Conservation (phyloP, 2,113 vertebrate species). For the Aphyosemion australe region DNA sequence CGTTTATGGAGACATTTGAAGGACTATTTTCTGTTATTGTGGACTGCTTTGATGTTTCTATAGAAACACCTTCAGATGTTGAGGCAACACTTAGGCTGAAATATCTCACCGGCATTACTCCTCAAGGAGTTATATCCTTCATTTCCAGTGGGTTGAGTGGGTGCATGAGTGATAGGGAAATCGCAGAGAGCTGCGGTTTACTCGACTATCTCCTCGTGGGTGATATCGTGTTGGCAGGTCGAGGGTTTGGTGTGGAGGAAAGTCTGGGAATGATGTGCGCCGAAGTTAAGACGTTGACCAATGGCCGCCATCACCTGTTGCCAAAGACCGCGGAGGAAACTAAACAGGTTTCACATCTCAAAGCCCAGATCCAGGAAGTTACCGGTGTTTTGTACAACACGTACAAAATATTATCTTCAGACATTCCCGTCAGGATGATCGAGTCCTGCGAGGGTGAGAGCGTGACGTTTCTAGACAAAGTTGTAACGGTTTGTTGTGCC, state of each 20-base stretch:
- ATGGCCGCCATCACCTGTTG: background rate
- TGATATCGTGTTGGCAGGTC: background rate
- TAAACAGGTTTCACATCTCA: background rate
- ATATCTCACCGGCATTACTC: constrained; percentile 4
- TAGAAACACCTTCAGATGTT: background rate
- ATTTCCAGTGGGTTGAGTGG: constrained; percentile 11
- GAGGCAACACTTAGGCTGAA: background rate
- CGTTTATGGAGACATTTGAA: background rate
- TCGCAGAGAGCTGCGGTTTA: constrained; percentile 12
- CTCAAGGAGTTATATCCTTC: background rate
- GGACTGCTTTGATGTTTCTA: background rate
- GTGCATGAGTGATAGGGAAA: background rate
- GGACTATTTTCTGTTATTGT: background rate
- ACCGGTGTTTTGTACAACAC: background rate
- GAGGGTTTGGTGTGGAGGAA: background rate
- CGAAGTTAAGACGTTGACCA: background rate
- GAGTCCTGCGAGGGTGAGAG: constrained; percentile 57
- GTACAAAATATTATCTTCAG: background rate
- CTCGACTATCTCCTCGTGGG: background rate
- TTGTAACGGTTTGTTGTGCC: background rate
- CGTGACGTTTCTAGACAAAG: background rate
- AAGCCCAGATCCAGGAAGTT: background rate
- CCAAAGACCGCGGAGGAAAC: background rate
- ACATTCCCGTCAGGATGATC: background rate
- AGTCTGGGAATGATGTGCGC: background rate